Conservation (phyloP, 2,888 invertebrate species). For the Hipparchia semele region DNA sequence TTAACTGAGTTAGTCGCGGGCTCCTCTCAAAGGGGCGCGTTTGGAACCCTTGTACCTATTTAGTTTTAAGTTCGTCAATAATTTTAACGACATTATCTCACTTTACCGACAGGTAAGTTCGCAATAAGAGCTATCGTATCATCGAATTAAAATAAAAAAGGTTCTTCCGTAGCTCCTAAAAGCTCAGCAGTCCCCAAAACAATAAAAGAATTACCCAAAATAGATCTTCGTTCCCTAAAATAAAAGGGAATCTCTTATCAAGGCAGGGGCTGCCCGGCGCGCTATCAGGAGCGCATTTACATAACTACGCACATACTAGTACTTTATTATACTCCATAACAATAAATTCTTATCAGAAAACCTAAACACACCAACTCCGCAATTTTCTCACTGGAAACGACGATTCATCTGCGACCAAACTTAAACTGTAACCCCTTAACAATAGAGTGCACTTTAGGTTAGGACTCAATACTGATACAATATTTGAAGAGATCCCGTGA, state of each 20-base stretch:
- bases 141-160: too few relatives aligned
- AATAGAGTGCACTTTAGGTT: slow-evolving; percentile 35
- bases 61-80: too few relatives aligned
- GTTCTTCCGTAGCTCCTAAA: neutral
- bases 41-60: too few relatives aligned
- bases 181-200: neutral
- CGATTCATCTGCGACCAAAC: slow-evolving; percentile 9
- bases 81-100: too few relatives aligned
- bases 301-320: slow-evolving; percentile 36
- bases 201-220: slow-evolving; percentile 19
- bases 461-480: slow-evolving; percentile 39
- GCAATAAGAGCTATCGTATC: too few relatives aligned
- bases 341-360: slow-evolving; percentile 54
- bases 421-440: slow-evolving; percentile 31
- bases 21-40: too few relatives aligned
- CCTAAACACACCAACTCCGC: slow-evolving; percentile 53
- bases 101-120: too few relatives aligned
- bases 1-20: too few relatives aligned
- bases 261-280: slow-evolving; percentile 19
- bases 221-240: slow-evolving; percentile 4
- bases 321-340: slow-evolving; percentile 41
- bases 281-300: slow-evolving; percentile 35
- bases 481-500: slow-evolving; percentile 51
- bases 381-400: slow-evolving; percentile 48
- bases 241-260: slow-evolving; percentile 32